phyloP scores from a whole-genome alignment of 2,797 vertebrate genomes.

The Xyrichtys novacula region DNA sequence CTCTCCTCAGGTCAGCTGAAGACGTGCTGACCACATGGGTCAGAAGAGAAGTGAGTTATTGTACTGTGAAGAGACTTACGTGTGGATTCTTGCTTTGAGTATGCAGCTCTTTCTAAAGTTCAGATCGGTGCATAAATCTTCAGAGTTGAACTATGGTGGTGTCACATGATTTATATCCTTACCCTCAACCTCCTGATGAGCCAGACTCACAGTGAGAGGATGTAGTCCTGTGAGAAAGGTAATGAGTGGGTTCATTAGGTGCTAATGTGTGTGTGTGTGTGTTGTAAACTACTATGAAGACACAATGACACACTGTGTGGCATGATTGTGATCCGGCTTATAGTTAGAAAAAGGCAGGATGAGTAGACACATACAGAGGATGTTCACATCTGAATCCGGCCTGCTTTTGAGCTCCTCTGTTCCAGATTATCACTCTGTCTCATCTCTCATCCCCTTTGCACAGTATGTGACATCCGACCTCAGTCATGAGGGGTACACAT shows the following conservation, averaged over 20 bases:
- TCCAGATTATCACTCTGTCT: too few relatives aligned
- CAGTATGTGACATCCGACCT: too few relatives aligned
- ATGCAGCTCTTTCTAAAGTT: slow-evolving; percentile 4
- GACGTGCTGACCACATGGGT: not conserved
- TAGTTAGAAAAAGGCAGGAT: slow-evolving; percentile 8
- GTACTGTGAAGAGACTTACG: not conserved
- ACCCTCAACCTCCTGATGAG: slow-evolving; percentile 36
- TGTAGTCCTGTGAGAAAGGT: slow-evolving; percentile 22
- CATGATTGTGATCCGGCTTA: slow-evolving; percentile 13
- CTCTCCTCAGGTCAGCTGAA: slow-evolving; percentile 1
- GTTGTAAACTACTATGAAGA: slow-evolving; percentile 13
- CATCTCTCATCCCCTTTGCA: too few relatives aligned
- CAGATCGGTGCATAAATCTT: not conserved
- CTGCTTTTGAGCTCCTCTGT: too few relatives aligned
- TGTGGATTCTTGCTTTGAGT: not conserved
- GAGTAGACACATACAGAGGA: not conserved
- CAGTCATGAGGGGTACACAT: too few relatives aligned
- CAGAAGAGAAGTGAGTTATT: not conserved
- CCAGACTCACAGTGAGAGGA: slow-evolving; percentile 23
- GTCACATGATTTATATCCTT: slow-evolving; percentile 36
- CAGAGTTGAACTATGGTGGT: slow-evolving; percentile 5
- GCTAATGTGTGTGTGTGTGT: not conserved
- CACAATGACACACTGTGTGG: slow-evolving; percentile 24
- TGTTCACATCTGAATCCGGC: too few relatives aligned
- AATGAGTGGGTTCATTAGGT: slow-evolving; percentile 22